A percentile compares a stretch with the other conserved stretches of the same genome.
phyloP scores from a whole-genome alignment of 1,140 invertebrate species.

The Globodera rostochiensis region DNA sequence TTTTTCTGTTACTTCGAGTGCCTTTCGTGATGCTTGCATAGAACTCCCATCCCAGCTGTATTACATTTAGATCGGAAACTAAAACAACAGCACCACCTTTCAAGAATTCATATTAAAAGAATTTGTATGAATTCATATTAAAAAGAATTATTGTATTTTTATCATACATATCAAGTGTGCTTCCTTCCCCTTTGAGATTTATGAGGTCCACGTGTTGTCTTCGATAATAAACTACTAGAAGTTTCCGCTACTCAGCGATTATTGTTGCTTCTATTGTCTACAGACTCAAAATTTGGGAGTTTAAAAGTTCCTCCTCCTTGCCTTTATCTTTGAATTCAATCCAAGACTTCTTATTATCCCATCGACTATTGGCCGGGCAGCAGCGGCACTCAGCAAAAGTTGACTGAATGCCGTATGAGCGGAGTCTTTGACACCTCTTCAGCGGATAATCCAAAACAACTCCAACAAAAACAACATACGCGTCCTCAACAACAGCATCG shows the following conservation, averaged over 20 bases:
- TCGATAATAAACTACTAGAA: background rate
- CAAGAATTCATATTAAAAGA: too few species aligned
- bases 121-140: too few species aligned
- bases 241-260: background rate
- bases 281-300: background rate
- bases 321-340: background rate
- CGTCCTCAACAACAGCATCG: background rate
- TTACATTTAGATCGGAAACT: too few species aligned
- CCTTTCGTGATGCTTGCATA: too few species aligned
- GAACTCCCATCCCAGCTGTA: too few species aligned
- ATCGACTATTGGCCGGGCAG: background rate
- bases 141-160: too few species aligned
- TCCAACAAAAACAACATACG: constrained; percentile 7
- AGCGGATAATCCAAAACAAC: constrained; percentile 21
- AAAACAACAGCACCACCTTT: too few species aligned
- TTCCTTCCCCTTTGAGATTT: background rate
- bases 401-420: constrained; percentile 35
- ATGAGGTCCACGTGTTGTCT: background rate
- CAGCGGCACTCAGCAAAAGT: constrained; percentile 17
- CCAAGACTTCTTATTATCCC: background rate
- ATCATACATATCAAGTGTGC: too few species aligned
- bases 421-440: constrained; percentile 28
- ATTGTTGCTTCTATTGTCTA: background rate
- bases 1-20: too few species aligned
- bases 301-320: background rate